phyloP scores from a whole-genome alignment of 2,797 vertebrate species.

The Odontamblyopus rebecca region DNA sequence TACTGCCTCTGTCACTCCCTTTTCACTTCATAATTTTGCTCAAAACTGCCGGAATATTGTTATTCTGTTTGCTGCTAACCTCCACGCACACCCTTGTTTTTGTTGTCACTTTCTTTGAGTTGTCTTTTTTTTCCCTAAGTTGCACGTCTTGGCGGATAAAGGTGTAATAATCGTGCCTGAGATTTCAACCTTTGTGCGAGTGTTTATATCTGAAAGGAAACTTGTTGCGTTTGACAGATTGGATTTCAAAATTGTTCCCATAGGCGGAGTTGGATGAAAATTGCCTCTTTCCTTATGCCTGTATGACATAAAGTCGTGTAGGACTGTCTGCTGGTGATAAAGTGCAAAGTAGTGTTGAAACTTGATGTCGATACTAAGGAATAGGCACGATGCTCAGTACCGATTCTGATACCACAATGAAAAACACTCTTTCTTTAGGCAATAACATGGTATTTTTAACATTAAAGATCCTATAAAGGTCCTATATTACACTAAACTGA shows the following conservation, averaged over 20 bases:
- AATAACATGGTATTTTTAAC: no score
- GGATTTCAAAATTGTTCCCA: no score
- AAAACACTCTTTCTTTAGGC: no score
- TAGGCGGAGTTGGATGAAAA: background rate
- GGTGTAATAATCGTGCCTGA: background rate
- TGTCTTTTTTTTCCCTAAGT: background rate
- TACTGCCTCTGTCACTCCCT: slow-evolving; percentile 2
- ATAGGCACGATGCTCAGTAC: no score
- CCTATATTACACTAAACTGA: no score
- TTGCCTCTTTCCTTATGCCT: background rate
- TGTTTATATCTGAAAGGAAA: slow-evolving; percentile 22
- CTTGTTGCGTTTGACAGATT: slow-evolving; percentile 13
- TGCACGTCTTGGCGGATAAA: background rate
- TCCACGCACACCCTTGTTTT: background rate
- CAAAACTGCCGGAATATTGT: slow-evolving; percentile 8
- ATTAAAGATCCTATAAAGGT: no score
- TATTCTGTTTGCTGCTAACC: slow-evolving; percentile 10
- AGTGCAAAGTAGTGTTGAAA: no score
- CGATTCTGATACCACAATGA: no score
- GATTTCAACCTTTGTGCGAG: slow-evolving; percentile 8
- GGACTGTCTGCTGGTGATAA: no score
- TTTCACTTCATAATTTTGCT: slow-evolving; percentile 16
- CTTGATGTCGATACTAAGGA: no score
- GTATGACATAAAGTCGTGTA: background rate
- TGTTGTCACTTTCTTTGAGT: slow-evolving; percentile 4